Evolutionary conservation across 2,113 vertebrate genomes (phyloP), one percentile per base, ranked within the genome.

Genomic region (Thomomys bottae): DNA sequence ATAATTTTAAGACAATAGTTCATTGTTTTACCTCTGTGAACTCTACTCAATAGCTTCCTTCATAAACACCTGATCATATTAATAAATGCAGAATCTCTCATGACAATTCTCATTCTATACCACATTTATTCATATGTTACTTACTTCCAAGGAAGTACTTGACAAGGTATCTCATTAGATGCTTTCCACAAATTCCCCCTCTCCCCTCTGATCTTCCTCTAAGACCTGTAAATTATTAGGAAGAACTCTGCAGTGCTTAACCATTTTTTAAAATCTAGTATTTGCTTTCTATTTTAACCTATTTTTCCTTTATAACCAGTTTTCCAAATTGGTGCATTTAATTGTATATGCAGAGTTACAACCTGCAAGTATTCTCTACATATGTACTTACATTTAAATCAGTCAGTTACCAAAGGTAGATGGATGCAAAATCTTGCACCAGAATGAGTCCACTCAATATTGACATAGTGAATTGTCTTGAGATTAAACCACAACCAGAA

Each of bases 391-490:
- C 95, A 96, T 97, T 94, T 90, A 95, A 96, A 97, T 93, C 91
- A 81, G 77, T 90, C 96, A 96, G 96, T 97, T 95, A 78, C 23
- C 89, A 80, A 95, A 96, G 97, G 97, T 96, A 96, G 96, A 96
- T 21, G 89, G 96, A 94, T 93, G 95, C 95, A 92, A 96, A 94
- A 84, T 96, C 95, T 93, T 30, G 93, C 59, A 86, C 95, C 78
- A 49, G 97, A 97, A 96, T 97, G 97, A 97, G 97, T 97, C 96
- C 97, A 96, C 94, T 93, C 95, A 93, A 94, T 97, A 97, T 98
- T 97, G 97, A 97, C 97, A 97, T 89, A 91, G 89, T 91, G 71
- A 96, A 96, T 98, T 97, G 96, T 96, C 96, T 89, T 18, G 94
- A 96, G 97, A 97, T 98, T 97, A 98, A 97, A 93, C 96, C 76